Conservation (phyloP, 2,888 invertebrate species). For the Clistopyga incitator region DNA sequence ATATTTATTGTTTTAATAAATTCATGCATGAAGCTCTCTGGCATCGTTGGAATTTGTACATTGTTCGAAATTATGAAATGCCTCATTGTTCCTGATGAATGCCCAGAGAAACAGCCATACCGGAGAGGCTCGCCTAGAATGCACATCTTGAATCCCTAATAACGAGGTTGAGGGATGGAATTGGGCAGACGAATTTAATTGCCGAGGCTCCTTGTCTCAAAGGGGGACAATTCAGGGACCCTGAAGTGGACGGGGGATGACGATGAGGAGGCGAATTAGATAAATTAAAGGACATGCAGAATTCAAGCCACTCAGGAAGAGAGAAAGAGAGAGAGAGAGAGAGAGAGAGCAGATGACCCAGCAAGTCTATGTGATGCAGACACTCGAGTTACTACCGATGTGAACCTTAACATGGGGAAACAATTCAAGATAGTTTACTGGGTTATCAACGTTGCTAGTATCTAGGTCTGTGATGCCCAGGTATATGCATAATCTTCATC, state of each 20-base stretch:
- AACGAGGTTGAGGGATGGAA: slow-evolving; percentile 21
- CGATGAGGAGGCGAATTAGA: slow-evolving; percentile 21
- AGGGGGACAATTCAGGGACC: slow-evolving; percentile 10
- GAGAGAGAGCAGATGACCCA: not conserved
- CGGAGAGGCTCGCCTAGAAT: not conserved
- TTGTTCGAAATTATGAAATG: not conserved
- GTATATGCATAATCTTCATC: not conserved
- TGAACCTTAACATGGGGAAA: not conserved
- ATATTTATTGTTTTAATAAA: not conserved
- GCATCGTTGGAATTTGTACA: not conserved
- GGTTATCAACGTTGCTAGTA: slow-evolving; percentile 18
- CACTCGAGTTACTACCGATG: not conserved
- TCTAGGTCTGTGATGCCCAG: not conserved
- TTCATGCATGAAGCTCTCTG: not conserved
- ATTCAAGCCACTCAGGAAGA: slow-evolving; percentile 14
- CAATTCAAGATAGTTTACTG: not conserved
- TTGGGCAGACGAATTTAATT: slow-evolving; percentile 33
- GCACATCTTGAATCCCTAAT: slow-evolving; percentile 3
- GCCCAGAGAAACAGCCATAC: not conserved
- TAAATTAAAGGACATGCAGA: slow-evolving; percentile 35
- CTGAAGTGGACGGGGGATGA: not conserved
- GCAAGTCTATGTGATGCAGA: not conserved
- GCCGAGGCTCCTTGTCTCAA: slow-evolving; percentile 30
- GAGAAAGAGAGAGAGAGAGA: too few species aligned
- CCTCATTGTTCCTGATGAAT: not conserved